Evolutionary conservation across 2,797 vertebrate genomes (phyloP), one percentile per base, ranked within the genome.

Genomic region (Menidia menidia): DNA sequence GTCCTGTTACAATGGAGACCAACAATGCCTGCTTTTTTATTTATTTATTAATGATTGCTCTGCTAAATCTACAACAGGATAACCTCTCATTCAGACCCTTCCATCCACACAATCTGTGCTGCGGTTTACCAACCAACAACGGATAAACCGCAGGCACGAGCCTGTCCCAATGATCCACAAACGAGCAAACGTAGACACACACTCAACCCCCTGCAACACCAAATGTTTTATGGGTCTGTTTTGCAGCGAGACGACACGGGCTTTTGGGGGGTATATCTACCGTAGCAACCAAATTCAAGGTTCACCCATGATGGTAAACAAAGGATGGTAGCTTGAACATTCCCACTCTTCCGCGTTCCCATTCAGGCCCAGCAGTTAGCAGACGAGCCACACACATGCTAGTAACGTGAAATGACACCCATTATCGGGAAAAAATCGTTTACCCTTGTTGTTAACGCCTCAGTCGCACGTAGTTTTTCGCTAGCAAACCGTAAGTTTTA

Each of bases 341-440:
- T 83, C 83, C 80, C 82, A 77, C 86, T 90, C 92, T 92, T 91
- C 92, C 91, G 91, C 82, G 63, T 93, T 87, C 71, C 59, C 85
- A 63, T 63, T 76, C 84, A 67, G 80, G 79, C 83, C 86, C 79
- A 14, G 66, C 67, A 75, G 60, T 16, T 52, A 48, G 71, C 65
- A 25, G 43, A 58, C 73, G 47, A 48, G 30, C 14, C 51, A 60
- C 61, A 71, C 62, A 67, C 52, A 41, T 6, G 60, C 63, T 64
- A 32, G 6, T 15, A 19, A 13, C 0, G 1, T 15, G 51, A 11
- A 19, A 18, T 16, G 6, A 14, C 73, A 66, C 60, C 69, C 54
- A 43, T 25, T 25, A 25, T 1, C 32, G 19, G 64, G 4, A 53
- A 59, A 4, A 9, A 9, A 32, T 48, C 59, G 63, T 81, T 89